Conservation (phyloP, 2,113 vertebrate species). For the Numenius arquata region DNA sequence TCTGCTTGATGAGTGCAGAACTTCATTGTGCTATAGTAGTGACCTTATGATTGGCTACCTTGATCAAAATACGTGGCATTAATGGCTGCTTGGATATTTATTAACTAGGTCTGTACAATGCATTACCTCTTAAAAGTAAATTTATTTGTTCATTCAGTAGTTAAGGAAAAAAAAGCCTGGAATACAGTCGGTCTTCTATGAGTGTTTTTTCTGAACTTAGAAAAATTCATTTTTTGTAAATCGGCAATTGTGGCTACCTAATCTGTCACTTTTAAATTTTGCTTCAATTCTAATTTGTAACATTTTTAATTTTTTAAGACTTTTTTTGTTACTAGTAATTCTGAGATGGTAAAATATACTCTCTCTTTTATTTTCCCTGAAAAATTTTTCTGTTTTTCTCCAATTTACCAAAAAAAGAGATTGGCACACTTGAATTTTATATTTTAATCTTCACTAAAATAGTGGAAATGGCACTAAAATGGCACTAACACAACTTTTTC, state of each 20-base stretch:
- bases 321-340: neutral
- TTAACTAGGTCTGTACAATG: neutral
- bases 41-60: neutral
- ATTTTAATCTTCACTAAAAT: neutral
- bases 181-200: neutral
- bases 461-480: neutral
- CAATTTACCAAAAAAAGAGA: neutral
- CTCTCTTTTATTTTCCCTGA: neutral
- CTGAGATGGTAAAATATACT: neutral
- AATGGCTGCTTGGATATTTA: constrained; percentile 18
- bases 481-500: neutral
- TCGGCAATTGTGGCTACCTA: neutral
- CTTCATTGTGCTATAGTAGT: neutral
- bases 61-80: neutral
- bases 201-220: neutral
- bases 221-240: neutral
- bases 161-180: neutral
- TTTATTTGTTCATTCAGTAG: neutral
- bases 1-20: neutral
- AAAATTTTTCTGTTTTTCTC: neutral
- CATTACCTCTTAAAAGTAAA: neutral
- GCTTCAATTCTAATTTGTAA: neutral
- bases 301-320: neutral
- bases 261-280: neutral
- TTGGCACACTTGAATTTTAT: neutral